These are phyloP conservation scores for Rhadinocentrus ornatus DNA, from an alignment of 2,797 vertebrate species.

Conservation along the genomic window DNA sequence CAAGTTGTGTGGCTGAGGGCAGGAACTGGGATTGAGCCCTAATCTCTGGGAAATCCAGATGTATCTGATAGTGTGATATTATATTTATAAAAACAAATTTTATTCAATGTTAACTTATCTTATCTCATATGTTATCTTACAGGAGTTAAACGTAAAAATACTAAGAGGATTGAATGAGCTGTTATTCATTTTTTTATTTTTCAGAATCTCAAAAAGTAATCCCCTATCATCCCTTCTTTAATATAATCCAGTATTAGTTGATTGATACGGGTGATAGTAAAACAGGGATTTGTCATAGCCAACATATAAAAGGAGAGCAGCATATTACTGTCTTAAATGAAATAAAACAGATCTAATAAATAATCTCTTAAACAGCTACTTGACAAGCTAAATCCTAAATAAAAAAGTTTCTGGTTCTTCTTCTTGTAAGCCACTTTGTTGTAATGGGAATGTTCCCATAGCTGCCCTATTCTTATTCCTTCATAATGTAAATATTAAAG, in stretches of 20 bases:
- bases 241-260: constrained; percentile 13
- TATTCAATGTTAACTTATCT: neutral
- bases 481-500: constrained; percentile 42
- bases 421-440: constrained; percentile 16
- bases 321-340: neutral
- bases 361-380: neutral
- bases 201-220: constrained; percentile 3
- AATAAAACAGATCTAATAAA: constrained; percentile 1
- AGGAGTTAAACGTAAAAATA: constrained; percentile 9
- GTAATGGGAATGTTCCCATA: constrained; percentile 41
- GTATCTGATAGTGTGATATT: neutral
- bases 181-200: neutral
- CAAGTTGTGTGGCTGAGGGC: neutral
- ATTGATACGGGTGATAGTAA: neutral
- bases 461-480: constrained; percentile 24
- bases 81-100: constrained; percentile 18
- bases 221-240: neutral
- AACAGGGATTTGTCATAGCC: neutral
- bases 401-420: constrained; percentile 9
- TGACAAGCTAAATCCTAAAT: constrained; percentile 25
- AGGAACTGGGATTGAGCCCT: neutral
- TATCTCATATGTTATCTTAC: neutral
- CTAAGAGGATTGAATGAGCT: constrained; percentile 3
- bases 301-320: constrained; percentile 1
- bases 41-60: neutral